Conservation (phyloP, 1,140 invertebrate genomes). For the Drosophila navojoa region DNA sequence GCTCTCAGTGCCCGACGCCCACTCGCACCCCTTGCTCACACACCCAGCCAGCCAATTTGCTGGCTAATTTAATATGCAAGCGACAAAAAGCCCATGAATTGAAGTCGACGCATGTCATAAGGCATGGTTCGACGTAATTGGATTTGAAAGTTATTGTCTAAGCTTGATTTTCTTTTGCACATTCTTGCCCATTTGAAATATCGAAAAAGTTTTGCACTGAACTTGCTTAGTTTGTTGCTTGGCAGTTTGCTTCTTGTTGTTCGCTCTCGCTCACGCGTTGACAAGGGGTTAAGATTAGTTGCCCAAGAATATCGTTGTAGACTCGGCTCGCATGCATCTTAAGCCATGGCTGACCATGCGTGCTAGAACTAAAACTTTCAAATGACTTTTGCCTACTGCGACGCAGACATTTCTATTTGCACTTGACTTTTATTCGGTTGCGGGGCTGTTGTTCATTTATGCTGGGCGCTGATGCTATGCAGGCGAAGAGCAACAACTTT, state of each 20-base stretch:
- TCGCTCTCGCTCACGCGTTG: background rate
- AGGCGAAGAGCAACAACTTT: constrained; percentile 56
- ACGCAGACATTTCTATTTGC: constrained; percentile 49
- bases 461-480: background rate
- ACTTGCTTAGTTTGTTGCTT: constrained; percentile 35
- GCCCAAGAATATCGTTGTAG: constrained; percentile 28
- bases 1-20: constrained; percentile 19
- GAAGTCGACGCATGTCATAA: constrained; percentile 33
- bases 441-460: constrained; percentile 11
- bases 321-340: constrained; percentile 54
- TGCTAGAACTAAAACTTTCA: constrained; percentile 62
- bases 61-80: constrained; percentile 79
- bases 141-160: constrained; percentile 78
- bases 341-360: constrained; percentile 72
- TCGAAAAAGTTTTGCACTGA: constrained; percentile 66
- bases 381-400: constrained; percentile 78
- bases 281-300: constrained; percentile 35
- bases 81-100: constrained; percentile 48
- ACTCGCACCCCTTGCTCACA: constrained; percentile 26
- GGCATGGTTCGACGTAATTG: constrained; percentile 62
- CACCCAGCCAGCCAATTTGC: constrained; percentile 57
- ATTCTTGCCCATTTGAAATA: constrained; percentile 69
- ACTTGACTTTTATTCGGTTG: constrained; percentile 37
- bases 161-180: constrained; percentile 30
- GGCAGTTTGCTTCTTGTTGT: background rate